phyloP scores from a whole-genome alignment of 2,113 vertebrate genomes.

The Triplophysa dalaica region DNA sequence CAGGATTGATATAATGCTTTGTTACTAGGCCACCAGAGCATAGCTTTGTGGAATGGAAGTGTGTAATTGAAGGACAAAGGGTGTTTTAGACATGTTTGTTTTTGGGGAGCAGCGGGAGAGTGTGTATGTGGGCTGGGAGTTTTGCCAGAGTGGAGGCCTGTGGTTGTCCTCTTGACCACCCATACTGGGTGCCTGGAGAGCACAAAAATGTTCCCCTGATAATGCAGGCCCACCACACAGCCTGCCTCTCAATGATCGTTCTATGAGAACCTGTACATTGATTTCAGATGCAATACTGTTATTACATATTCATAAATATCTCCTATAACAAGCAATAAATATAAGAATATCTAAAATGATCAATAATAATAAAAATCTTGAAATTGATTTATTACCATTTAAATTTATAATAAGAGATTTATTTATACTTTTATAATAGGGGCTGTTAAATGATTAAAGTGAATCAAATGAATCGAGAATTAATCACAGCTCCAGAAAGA shows the following conservation, averaged over 20 bases:
- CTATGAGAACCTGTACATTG: not conserved
- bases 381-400: no score
- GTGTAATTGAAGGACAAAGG: constrained; percentile 71
- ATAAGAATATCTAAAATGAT: no score
- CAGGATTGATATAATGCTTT: constrained; percentile 40
- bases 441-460: no score
- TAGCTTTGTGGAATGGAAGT: constrained; percentile 65
- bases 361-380: no score
- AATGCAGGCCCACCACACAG: constrained; percentile 47
- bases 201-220: constrained; percentile 32
- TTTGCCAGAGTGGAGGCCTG: constrained; percentile 47
- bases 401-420: no score
- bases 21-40: constrained; percentile 66
- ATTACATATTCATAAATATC: no score
- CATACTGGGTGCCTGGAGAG: constrained; percentile 54
- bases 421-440: no score
- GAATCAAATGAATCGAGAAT: no score
- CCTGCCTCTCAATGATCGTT: not conserved
- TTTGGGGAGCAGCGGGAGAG: constrained; percentile 61
- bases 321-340: no score
- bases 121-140: constrained; percentile 49
- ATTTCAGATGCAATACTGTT: not conserved
- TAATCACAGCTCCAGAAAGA: no score
- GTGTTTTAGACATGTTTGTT: constrained; percentile 73
- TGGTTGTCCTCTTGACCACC: constrained; percentile 62